Percentiles rank a stretch among this genome's conserved stretches.
Conservation (phyloP, 37 sponge, comb jelly and placozoan genomes). For the Cliona cf. orientalis region DNA sequence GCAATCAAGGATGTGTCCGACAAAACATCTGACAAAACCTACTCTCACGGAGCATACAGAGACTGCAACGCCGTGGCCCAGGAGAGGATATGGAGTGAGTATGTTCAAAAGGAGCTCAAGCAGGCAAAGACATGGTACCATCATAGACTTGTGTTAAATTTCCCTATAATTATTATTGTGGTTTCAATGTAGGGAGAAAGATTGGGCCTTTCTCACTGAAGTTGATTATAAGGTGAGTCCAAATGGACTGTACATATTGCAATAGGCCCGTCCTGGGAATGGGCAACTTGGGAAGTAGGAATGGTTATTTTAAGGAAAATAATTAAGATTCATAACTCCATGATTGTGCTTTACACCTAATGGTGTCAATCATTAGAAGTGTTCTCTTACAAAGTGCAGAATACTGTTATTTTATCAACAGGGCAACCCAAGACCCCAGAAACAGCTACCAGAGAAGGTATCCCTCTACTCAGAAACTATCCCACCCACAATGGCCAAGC, state of each 20-base stretch:
- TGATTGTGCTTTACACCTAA: too few species aligned
- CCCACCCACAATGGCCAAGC: conserved; percentile 37
- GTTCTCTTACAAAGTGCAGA: too few species aligned
- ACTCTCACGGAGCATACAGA: conserved; percentile 14
- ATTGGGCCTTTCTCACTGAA: conserved; percentile 61
- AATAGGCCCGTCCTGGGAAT: too few species aligned
- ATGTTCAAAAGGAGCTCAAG: conserved; percentile 51
- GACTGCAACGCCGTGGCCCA: conserved; percentile 73
- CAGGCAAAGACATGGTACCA: conserved; percentile 57
- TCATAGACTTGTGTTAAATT: background rate
- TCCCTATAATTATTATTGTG: background rate
- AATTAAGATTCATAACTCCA: too few species aligned
- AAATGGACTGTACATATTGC: too few species aligned
- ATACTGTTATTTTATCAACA: background rate
- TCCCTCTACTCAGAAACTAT: conserved; percentile 12
- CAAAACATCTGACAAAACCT: background rate
- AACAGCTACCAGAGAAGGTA: conserved; percentile 46
- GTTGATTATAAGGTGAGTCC: conserved; percentile 56
- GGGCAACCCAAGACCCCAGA: conserved; percentile 38
- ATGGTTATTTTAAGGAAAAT: too few species aligned
- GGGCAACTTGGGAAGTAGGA: too few species aligned
- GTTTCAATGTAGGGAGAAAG: conserved; percentile 38
- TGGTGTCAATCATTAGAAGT: too few species aligned
- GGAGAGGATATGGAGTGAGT: conserved; percentile 71
- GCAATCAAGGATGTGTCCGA: conserved; percentile 17